A percentile compares a stretch with the other conserved stretches of the same genome.
Conservation (phyloP, 2,113 vertebrate species). For the Chloropsis cyanopogon region DNA sequence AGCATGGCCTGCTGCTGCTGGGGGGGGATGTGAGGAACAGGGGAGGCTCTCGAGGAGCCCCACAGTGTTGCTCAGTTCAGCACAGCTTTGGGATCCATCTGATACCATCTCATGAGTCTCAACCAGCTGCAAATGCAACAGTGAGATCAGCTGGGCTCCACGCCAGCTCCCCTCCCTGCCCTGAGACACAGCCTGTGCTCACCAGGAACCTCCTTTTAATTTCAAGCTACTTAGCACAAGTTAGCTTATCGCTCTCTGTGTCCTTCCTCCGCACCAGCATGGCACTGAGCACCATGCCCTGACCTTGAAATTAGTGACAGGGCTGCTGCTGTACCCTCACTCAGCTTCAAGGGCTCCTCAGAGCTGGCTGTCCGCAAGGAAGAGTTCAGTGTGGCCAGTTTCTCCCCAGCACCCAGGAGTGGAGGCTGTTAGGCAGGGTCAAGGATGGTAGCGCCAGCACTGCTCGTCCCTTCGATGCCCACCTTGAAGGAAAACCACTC, state of each 20-base stretch:
- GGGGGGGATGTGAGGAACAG: not conserved
- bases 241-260: not conserved
- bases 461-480: rapidly evolving
- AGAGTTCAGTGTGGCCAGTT: rapidly evolving
- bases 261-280: not conserved
- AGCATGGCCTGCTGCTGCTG: rapidly evolving
- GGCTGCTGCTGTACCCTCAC: not conserved
- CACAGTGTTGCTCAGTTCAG: rapidly evolving
- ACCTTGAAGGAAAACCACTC: not conserved
- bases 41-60: not conserved
- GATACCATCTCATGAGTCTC: rapidly evolving
- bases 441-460: rapidly evolving
- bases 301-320: not conserved
- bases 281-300: rapidly evolving
- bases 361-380: not conserved
- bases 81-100: not conserved
- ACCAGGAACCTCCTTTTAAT: not conserved
- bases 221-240: not conserved
- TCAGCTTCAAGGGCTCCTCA: not conserved
- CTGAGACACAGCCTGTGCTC: not conserved
- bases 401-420: too few species aligned
- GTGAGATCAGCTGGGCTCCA: not conserved
- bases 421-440: too few species aligned
- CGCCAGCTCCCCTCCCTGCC: not conserved
- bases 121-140: not conserved